Percentiles rank a stretch among this genome's conserved stretches.
Conservation (phyloP, 1,140 invertebrate genomes). For the Drosophila sp. region DNA sequence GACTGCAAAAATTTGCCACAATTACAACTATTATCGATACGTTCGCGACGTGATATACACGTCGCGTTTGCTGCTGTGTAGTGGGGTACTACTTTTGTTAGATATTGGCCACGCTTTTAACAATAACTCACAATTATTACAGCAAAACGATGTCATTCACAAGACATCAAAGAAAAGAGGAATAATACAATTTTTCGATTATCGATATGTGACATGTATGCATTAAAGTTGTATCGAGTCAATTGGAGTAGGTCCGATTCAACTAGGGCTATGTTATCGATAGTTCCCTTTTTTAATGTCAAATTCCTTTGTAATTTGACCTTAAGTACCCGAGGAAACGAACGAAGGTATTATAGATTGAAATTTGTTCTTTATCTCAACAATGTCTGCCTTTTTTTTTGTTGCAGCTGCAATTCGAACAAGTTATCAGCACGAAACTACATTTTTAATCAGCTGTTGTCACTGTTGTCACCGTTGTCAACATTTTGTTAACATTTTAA, state of each 20-base stretch:
- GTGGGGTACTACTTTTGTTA: background rate
- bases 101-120: background rate
- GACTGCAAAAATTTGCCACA: conserved; percentile 9
- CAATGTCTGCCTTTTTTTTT: no score
- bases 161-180: conserved; percentile 57
- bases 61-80: background rate
- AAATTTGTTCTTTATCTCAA: no score
- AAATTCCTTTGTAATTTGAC: no score
- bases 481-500: no score
- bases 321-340: no score
- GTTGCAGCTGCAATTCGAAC: no score
- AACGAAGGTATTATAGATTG: no score
- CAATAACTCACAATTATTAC: conserved; percentile 53
- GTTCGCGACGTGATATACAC: background rate
- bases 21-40: background rate
- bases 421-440: no score
- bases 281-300: no score
- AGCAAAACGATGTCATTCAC: conserved; percentile 56
- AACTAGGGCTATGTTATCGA: background rate
- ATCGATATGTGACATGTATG: conserved; percentile 28
- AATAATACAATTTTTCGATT: conserved; percentile 13
- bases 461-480: no score
- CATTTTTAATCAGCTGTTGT: no score
- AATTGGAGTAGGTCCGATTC: no score
- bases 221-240: background rate